phyloP scores from a whole-genome alignment of 2,888 invertebrate species.

The Thumatha senex region DNA sequence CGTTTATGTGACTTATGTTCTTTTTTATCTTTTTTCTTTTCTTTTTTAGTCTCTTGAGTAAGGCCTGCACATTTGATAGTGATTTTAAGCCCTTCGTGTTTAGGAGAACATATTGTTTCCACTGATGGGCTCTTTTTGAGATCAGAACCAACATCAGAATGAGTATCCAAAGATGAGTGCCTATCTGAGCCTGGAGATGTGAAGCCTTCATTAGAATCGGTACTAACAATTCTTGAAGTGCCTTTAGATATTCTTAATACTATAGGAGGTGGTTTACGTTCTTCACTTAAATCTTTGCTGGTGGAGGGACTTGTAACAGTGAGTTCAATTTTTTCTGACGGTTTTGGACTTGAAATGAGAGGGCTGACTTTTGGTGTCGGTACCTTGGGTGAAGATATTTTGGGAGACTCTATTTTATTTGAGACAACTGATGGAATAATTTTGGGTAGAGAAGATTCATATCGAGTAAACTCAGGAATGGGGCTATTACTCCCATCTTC shows the following conservation, averaged over 20 bases:
- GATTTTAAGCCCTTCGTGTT: conserved; percentile 79
- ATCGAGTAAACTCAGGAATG: conserved; percentile 71
- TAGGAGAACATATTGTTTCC: conserved; percentile 76
- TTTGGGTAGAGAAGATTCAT: conserved; percentile 55
- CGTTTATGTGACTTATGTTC: conserved; percentile 80
- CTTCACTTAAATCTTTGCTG: conserved; percentile 74
- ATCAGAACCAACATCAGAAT: conserved; percentile 70
- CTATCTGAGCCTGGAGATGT: conserved; percentile 81
- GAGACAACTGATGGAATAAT: conserved; percentile 30
- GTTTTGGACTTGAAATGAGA: conserved; percentile 67
- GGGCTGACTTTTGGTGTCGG: conserved; percentile 76
- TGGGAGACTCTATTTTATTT: conserved; percentile 56
- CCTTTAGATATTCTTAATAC: conserved; percentile 94
- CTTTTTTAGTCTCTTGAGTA: conserved; percentile 68
- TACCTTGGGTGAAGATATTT: conserved; percentile 72
- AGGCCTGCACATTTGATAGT: conserved; percentile 77
- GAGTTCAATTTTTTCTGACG: conserved; percentile 46
- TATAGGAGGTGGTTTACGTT: conserved; percentile 89
- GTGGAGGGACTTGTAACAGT: conserved; percentile 72
- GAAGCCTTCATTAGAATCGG: conserved; percentile 85
- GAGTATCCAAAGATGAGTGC: conserved; percentile 76
- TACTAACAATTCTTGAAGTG: conserved; percentile 86
- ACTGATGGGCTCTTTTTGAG: conserved; percentile 71
- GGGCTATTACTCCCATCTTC: conserved; percentile 84
- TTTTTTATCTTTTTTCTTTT: conserved; percentile 77